Conservation (phyloP, 2,113 vertebrate genomes). For the Dipodomys spectabilis region DNA sequence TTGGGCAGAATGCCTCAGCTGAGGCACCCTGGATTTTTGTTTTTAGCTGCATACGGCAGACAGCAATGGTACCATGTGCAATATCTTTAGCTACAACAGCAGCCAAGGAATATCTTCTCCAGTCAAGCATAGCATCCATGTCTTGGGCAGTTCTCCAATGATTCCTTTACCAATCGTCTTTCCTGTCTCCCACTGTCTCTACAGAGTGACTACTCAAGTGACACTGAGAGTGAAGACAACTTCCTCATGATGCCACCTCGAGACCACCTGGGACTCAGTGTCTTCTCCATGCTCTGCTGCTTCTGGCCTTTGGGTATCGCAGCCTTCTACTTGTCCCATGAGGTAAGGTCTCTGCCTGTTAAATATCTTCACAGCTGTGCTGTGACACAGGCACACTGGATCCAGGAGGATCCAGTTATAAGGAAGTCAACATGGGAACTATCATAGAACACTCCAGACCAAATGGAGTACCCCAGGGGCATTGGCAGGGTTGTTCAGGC, state of each 20-base stretch:
- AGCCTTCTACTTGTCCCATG: constrained; percentile 95
- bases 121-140: fast-evolving
- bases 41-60: too few relatives aligned
- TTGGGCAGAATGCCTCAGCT: not conserved
- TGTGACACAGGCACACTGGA: fast-evolving
- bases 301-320: constrained; percentile 97
- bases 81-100: too few relatives aligned
- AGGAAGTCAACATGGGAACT: too few relatives aligned
- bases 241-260: constrained; percentile 95
- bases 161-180: not conserved
- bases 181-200: constrained; percentile 47
- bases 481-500: not conserved
- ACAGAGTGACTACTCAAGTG: constrained; percentile 96
- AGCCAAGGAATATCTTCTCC: fast-evolving
- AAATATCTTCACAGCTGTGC: fast-evolving
- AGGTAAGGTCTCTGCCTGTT: constrained; percentile 84
- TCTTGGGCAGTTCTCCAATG: fast-evolving
- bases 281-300: constrained; percentile 99
- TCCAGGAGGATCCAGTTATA: not conserved
- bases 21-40: not conserved
- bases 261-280: constrained; percentile 95
- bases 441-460: too few relatives aligned
- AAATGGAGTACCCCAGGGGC: not conserved
- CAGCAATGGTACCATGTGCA: too few relatives aligned
- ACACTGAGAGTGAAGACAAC: constrained; percentile 95